phyloP scores from a whole-genome alignment of 2,113 vertebrate species.

The Rana temporaria region DNA sequence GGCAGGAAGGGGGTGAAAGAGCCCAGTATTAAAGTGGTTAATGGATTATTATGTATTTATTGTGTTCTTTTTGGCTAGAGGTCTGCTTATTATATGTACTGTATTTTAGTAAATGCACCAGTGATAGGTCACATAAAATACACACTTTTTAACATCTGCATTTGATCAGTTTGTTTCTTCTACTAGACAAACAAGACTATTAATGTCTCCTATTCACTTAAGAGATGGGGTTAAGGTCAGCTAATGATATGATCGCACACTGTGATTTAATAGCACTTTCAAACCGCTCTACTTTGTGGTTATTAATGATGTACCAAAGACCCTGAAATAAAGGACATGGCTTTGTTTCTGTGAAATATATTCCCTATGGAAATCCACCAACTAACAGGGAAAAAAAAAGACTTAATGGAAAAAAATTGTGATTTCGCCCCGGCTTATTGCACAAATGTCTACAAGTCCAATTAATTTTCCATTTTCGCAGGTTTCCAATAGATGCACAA shows the following conservation, averaged over 20 bases:
- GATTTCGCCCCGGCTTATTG: slow-evolving; percentile 22
- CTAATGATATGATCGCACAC: slow-evolving; percentile 23
- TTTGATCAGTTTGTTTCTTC: too few relatives aligned
- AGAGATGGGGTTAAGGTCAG: slow-evolving; percentile 8
- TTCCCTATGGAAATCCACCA: slow-evolving; percentile 18
- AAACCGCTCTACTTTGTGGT: not conserved
- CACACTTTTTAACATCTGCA: too few relatives aligned
- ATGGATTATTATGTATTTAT: too few relatives aligned
- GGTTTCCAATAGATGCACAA: slow-evolving; percentile 27
- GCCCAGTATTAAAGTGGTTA: too few relatives aligned
- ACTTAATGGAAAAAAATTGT: slow-evolving; percentile 39
- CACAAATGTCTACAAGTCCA: slow-evolving; percentile 18
- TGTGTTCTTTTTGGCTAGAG: too few relatives aligned
- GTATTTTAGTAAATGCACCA: too few relatives aligned
- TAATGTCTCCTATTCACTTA: not conserved
- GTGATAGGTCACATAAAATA: too few relatives aligned
- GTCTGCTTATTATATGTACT: too few relatives aligned
- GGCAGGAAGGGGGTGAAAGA: too few relatives aligned
- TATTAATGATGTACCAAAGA: slow-evolving; percentile 47
- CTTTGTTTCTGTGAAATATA: not conserved
- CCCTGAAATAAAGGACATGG: slow-evolving; percentile 31
- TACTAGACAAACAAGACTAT: not conserved
- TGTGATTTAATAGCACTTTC: slow-evolving; percentile 24
- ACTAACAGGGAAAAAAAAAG: slow-evolving; percentile 37
- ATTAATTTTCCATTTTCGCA: slow-evolving; percentile 36